Base-by-base conservation (phyloP, 2,888 invertebrate species). In the Drosophila suboccidentalis region DNA sequence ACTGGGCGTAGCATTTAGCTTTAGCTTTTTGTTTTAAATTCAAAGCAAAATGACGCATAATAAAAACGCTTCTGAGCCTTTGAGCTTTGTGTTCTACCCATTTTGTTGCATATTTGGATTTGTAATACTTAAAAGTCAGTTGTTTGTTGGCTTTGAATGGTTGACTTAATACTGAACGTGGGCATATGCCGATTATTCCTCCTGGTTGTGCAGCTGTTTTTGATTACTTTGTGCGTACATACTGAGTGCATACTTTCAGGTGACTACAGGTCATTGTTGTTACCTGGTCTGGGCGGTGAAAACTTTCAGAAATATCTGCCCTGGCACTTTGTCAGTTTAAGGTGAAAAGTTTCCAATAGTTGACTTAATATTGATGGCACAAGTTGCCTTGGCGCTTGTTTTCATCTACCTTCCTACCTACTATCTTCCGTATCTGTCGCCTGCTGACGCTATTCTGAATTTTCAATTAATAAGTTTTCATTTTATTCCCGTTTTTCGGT, bases 391-490 rank as follows among this genome's bases (percentile, higher is more conserved):
- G 36, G 50, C 41, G 41, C 38, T 51, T 47, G 47, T 55, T 39
- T 66, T n/a, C n/a, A n/a, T n/a, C 38, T 50, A 38, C 60, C 34
- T 55, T 39, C 60, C 38, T 50, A 41, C 60, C 34, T 41, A 32
- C 34, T 41, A 26, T 29, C 46, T 61, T 39, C 39, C 22, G 55
- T 54, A 51, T 70, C 63, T 61, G 67, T 58, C 51, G 59, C 26
- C 60, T 60, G 53, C 57, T 65, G 62, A 36, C 51, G 58, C n/a
- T 41, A 17, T 19, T 57, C 49, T 60, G 64, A 72, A 76, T 71
- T 83, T 87, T 83, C 87, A 86, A 83, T 83, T 86, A 86, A 81
- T 81, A 86, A 81, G 83, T 87, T 83, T 59, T 64, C 69, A 60
- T 80, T 71, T 82, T 67, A 65, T 61, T 70, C 61, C 38, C 46